Conservation (phyloP, 2,797 vertebrate species). For the Trichosurus vulpecula region DNA sequence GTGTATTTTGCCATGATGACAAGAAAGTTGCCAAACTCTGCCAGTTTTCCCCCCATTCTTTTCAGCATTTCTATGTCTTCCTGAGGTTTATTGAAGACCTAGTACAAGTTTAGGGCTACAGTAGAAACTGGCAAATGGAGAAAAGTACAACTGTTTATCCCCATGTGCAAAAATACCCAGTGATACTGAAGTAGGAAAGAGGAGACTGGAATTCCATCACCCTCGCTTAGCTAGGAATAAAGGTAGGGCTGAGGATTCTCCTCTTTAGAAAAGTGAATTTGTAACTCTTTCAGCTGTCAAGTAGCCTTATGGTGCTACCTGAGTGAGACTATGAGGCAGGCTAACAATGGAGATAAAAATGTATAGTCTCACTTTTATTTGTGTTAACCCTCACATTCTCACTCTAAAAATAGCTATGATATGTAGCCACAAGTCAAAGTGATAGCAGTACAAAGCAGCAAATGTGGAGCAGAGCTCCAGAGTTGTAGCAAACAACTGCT, state of each 20-base stretch:
- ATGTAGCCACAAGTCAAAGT: background rate
- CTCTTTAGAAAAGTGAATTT: background rate
- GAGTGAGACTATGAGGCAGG: background rate
- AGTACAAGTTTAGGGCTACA: background rate
- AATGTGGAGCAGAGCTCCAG: background rate
- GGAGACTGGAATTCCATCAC: background rate
- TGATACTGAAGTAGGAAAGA: background rate
- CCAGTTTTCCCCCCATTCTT: background rate
- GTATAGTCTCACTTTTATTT: background rate
- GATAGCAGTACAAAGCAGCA: background rate
- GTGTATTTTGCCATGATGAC: slow-evolving; percentile 27
- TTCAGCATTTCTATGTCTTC: background rate
- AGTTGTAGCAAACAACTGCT: background rate
- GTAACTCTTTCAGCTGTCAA: background rate
- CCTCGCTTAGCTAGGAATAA: background rate
- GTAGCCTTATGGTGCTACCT: background rate
- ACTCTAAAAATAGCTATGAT: background rate
- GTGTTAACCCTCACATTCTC: background rate
- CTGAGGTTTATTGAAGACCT: background rate
- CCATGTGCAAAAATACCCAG: background rate
- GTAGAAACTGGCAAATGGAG: background rate
- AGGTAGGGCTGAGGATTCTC: background rate
- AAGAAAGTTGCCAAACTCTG: slow-evolving; percentile 1
- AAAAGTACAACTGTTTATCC: background rate
- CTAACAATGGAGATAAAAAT: background rate